phyloP scores from a whole-genome alignment of 2,113 vertebrate genomes.

The Canis aureus region DNA sequence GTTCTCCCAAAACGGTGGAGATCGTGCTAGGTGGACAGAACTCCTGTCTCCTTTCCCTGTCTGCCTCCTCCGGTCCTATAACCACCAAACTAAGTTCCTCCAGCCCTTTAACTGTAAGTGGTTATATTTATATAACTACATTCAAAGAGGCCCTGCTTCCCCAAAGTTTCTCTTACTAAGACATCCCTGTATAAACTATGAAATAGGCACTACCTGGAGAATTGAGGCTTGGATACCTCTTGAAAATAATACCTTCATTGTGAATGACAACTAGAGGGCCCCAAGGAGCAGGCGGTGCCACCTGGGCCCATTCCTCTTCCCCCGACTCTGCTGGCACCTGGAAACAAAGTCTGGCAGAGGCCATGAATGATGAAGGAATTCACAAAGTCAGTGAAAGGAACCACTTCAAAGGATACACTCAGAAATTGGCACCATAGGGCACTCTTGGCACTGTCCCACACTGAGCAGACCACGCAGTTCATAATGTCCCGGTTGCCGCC shows the following conservation, averaged over 20 bases:
- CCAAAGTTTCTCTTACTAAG: not conserved
- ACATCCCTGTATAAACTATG: not conserved
- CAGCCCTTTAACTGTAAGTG: not conserved
- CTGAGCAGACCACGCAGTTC: rapidly evolving
- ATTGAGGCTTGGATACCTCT: not conserved
- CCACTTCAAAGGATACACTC: not conserved
- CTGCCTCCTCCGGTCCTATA: not conserved
- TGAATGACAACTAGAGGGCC: not conserved
- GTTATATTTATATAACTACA: not conserved
- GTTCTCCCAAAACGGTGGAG: not conserved
- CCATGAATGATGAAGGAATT: not conserved
- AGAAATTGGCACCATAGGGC: rapidly evolving
- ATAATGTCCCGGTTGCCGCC: rapidly evolving
- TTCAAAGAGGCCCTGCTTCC: not conserved
- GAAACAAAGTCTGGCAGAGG: not conserved
- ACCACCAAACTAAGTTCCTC: no score
- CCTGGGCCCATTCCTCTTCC: rapidly evolving
- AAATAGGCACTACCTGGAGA: not conserved
- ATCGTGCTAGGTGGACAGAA: no score
- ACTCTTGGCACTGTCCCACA: rapidly evolving
- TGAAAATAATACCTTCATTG: not conserved
- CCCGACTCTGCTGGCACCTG: not conserved
- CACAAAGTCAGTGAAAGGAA: not conserved
- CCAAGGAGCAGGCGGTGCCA: not conserved
- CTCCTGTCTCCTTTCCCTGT: not conserved